Conservation (phyloP, 2,888 invertebrate species). For the Epinotia ramella region DNA sequence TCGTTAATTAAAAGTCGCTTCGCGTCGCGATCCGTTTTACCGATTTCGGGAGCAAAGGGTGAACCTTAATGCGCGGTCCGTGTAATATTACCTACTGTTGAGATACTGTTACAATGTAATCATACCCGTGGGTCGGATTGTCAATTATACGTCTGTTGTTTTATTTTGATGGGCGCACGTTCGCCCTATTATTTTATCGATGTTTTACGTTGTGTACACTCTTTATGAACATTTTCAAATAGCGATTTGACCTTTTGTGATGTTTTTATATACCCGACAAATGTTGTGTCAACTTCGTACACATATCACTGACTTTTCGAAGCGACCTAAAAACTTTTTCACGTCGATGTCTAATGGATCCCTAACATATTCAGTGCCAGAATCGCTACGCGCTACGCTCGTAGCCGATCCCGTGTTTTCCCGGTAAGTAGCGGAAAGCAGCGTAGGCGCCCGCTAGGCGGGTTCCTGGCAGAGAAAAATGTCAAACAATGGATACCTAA, state of each 20-base stretch:
- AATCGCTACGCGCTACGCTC: too few relatives aligned
- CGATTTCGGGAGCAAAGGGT: slow-evolving; percentile 31
- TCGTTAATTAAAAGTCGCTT: slow-evolving; percentile 64
- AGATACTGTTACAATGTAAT: slow-evolving; percentile 17
- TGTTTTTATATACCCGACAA: too few relatives aligned
- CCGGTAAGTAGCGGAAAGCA: too few relatives aligned
- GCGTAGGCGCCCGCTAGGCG: too few relatives aligned
- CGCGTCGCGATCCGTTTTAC: slow-evolving; percentile 30
- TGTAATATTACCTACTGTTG: slow-evolving; percentile 17
- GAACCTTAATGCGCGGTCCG: slow-evolving; percentile 23
- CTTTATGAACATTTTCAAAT: not conserved
- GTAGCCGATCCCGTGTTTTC: too few relatives aligned
- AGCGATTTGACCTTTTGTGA: not conserved
- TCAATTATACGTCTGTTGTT: not conserved
- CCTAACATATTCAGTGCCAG: too few relatives aligned
- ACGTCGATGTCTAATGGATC: too few relatives aligned
- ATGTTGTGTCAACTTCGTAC: too few relatives aligned
- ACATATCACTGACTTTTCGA: too few relatives aligned
- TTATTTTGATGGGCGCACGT: not conserved
- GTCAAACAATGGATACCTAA: too few relatives aligned
- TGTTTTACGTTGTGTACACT: not conserved
- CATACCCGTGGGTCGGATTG: not conserved
- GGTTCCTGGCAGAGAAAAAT: too few relatives aligned
- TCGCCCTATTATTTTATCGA: not conserved
- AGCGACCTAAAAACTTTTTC: too few relatives aligned